Base-by-base conservation (phyloP, 2,113 vertebrate genomes). In the Suncus etruscus region DNA sequence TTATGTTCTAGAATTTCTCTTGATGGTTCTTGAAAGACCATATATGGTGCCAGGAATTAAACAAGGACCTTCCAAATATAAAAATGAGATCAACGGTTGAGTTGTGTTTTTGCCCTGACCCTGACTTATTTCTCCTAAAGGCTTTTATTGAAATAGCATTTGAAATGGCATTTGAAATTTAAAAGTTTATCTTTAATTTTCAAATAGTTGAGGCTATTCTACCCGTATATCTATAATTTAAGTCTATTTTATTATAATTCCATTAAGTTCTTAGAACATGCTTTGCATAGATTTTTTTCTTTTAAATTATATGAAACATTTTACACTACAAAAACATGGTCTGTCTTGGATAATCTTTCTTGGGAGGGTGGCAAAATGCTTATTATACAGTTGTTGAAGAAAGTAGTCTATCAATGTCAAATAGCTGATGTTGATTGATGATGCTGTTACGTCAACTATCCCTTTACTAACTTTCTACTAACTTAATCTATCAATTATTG, bases 331-430 rank as follows among this genome's bases (percentile, higher is more conserved):
- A 39, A 50, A 39, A 11, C 39, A 24, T 50, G n/a, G 12, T 68
- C 7, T 48, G 18, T 76, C 58, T 68, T 39, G 4, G 27, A 69
- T 10, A 70, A 29, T 27, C 20, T 84, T 70, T 73, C 39, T 61
- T 84, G 20, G 20, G 24, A 50, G 61, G 14, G 51, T 74, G n/a
- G 39, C 10, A 73, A 89, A 73, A 74, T 65, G n/a, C 29, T 9
- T 50, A 65, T 82, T 39, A 22, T 69, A 7, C 45, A 32, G 6
- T 20, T 63, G 18, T 75, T 50, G 78, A 24, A 66, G 50, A 27
- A 88, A 73, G 45, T 45, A 70, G 72, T 87, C 73, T 75, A 61
- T 83, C 65, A 83, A 50, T 39, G 54, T 63, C 78, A 77, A 31
- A 51, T 63, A 83, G 24, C 77, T 88, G 65, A 83, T 39, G 15